These are phyloP conservation scores for Ornithorhynchus anatinus DNA, from an alignment of 2,113 vertebrate genomes.

Conservation along the genomic window DNA sequence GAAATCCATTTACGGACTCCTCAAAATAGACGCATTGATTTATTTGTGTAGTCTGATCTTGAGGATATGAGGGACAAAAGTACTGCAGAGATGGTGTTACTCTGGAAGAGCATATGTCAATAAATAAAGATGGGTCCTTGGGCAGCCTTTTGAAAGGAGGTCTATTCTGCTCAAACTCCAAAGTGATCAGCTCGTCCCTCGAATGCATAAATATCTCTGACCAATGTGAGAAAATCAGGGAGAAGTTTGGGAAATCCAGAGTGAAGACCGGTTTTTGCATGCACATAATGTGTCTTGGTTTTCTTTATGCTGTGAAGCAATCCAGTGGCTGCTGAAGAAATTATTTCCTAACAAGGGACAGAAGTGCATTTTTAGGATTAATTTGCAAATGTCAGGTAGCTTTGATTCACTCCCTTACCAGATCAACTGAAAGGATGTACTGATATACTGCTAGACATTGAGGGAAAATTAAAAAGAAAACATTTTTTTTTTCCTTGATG, in stretches of 20 bases:
- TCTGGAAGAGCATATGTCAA: too few relatives aligned
- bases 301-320: fast-evolving
- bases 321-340: fast-evolving
- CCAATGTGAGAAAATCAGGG: too few relatives aligned
- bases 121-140: too few relatives aligned
- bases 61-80: too few relatives aligned
- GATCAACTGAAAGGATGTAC: not conserved
- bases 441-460: not conserved
- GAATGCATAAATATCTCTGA: too few relatives aligned
- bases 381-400: not conserved
- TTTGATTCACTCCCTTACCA: not conserved
- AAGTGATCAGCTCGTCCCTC: too few relatives aligned
- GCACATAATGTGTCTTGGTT: not conserved
- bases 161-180: too few relatives aligned
- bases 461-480: not conserved
- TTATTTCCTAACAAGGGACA: not conserved
- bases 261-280: fast-evolving
- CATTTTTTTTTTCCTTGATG: not conserved
- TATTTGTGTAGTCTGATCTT: too few relatives aligned
- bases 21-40: too few relatives aligned
- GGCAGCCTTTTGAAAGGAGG: too few relatives aligned
- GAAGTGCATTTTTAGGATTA: fast-evolving
- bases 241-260: not conserved
- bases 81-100: too few relatives aligned
- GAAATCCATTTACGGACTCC: too few relatives aligned